Conservation (phyloP, 2,113 vertebrate genomes). For the Phalacrocorax aristotelis region DNA sequence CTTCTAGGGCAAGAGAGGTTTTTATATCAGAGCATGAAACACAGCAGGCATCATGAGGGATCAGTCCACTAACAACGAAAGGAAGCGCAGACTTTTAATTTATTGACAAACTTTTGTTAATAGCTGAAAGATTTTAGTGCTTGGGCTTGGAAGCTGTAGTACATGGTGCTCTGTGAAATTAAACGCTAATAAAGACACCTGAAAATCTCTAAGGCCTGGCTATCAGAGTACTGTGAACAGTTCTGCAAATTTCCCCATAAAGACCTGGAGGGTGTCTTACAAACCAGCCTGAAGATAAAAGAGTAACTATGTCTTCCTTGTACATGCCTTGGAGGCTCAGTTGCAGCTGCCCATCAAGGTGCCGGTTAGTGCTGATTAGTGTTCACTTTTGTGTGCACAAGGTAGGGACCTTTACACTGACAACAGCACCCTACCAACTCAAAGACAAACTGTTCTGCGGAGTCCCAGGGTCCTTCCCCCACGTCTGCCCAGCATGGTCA, state of each 20-base stretch:
- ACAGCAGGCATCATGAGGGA: too few relatives aligned
- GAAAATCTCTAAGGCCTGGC: not conserved
- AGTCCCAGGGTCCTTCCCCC: too few relatives aligned
- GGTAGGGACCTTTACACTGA: not conserved
- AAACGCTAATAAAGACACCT: not conserved
- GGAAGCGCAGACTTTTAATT: not conserved
- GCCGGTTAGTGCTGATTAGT: accelerated
- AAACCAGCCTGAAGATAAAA: not conserved
- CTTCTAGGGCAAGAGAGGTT: not conserved
- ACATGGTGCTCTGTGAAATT: accelerated
- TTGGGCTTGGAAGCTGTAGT: not conserved
- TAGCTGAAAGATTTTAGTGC: not conserved
- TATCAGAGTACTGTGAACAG: not conserved
- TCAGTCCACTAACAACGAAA: not conserved
- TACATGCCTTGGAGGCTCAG: not conserved
- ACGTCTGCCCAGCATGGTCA: not conserved
- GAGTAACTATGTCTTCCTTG: not conserved
- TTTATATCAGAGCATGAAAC: not conserved
- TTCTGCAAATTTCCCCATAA: not conserved
- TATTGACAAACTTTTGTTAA: not conserved
- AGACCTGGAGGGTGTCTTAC: not conserved
- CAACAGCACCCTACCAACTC: not conserved
- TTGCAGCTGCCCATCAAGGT: not conserved
- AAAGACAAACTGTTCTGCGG: not conserved
- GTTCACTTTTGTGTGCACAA: not conserved